phyloP scores from a whole-genome alignment of 1,140 invertebrate species.

The Diachasmimorpha longicaudata region DNA sequence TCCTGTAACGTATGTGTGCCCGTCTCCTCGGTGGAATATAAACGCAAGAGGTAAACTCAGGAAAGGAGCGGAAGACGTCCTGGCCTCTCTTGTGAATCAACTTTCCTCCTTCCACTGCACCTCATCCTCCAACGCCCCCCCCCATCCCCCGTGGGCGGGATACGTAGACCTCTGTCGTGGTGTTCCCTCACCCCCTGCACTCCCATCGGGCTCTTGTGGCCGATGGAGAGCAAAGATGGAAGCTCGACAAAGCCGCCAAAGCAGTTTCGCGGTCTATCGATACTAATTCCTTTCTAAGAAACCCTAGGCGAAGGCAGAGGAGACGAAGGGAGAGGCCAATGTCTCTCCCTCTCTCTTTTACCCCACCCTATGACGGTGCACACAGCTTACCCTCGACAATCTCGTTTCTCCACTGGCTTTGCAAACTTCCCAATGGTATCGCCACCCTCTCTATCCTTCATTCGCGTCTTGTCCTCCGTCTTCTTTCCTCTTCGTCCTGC shows the following conservation, averaged over 20 bases:
- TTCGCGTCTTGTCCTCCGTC: background rate
- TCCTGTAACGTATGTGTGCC: background rate
- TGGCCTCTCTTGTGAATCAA: background rate
- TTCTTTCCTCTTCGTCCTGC: background rate
- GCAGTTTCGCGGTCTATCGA: slow-evolving; percentile 34
- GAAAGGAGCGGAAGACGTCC: background rate
- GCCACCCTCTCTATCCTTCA: background rate
- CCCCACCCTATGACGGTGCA: background rate
- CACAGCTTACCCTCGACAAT: background rate
- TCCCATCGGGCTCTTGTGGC: background rate
- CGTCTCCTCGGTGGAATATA: background rate
- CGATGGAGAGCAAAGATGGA: slow-evolving; percentile 24
- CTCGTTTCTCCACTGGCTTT: slow-evolving; percentile 17
- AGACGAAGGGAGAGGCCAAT: background rate
- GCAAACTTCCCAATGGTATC: slow-evolving; percentile 25
- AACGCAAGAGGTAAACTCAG: background rate
- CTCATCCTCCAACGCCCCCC: too few relatives aligned
- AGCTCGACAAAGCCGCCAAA: slow-evolving; percentile 32
- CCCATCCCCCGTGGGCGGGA: background rate
- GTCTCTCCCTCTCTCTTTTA: background rate
- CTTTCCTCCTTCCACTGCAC: background rate
- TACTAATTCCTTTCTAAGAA: slow-evolving; percentile 31
- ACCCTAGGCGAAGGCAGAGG: background rate
- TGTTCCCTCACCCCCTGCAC: background rate
- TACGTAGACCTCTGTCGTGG: background rate